phyloP scores from a whole-genome alignment of 2,888 invertebrate species.

The Nymphalis c-album region DNA sequence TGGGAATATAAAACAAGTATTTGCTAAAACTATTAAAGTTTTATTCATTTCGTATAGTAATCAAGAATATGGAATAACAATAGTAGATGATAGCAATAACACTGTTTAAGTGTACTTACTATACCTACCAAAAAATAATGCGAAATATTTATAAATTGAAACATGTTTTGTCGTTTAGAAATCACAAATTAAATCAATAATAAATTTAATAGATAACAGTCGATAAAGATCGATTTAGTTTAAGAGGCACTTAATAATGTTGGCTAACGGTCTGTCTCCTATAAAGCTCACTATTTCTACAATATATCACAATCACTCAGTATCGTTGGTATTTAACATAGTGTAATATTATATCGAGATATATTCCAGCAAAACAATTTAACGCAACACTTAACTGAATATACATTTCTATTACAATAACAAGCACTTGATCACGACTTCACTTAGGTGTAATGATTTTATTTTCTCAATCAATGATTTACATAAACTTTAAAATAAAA shows the following conservation, averaged over 20 bases:
- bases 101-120: neutral
- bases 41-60: no score
- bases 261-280: slow-evolving; percentile 22
- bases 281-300: slow-evolving; percentile 28
- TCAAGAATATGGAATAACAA: no score
- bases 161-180: neutral
- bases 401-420: neutral
- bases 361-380: slow-evolving; percentile 9
- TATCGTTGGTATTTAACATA: slow-evolving; percentile 26
- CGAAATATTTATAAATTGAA: neutral
- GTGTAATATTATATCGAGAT: slow-evolving; percentile 19
- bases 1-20: no score
- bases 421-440: neutral
- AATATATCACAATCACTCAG: slow-evolving; percentile 29
- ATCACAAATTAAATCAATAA: slow-evolving; percentile 15
- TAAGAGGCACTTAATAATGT: slow-evolving; percentile 27
- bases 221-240: slow-evolving; percentile 28
- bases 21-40: no score
- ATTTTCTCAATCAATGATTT: no score
- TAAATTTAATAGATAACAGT: slow-evolving; percentile 25
- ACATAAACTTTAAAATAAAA: no score
- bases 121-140: neutral
- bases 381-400: neutral
- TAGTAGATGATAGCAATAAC: no score
- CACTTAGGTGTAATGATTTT: neutral